Base-by-base conservation (phyloP, 1,140 invertebrate species). In the Eurosta solidaginis region DNA sequence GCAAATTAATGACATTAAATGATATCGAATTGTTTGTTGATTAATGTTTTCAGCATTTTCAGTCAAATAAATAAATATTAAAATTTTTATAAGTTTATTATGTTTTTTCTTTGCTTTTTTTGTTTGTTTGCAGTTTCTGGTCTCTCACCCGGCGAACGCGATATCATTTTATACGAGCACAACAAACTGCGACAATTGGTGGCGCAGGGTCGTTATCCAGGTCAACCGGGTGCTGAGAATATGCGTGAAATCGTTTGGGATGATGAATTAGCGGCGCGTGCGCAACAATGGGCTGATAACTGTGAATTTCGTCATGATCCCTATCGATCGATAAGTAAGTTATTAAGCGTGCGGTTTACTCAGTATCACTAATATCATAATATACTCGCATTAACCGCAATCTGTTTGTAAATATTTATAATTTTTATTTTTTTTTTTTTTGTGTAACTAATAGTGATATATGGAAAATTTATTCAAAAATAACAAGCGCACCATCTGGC, bases 191-290 rank as follows among this genome's bases (percentile, higher is more conserved):
- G 95, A 84, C 93, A 94, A 84, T 89, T 91, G n/a, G 93, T 96
- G 77, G 94, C 95, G 78, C 89, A 93, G 68, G 95, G 95, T 49
- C 91, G 92, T 83, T 91, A 96, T 82, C 90, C 90, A 76, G 92
- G 92, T 29, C 94, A 96, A 82, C 92, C 93, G 29, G 92, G 92
- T 40, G 92, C 94, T 2, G 93, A 93, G 81, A 95, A 96, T 88
- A 94, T 94, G 92, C 92, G 92, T 88, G 93, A 95, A 89, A 92
- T 96, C 91, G 94, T 92, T 82, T 97, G 96, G 96, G 95, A 97
- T 84, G 93, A 96, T 59, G 94, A 96, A 85, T 88, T 97, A 78
- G 96, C 96, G 14, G 87, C 89, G 4, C 89, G 92, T 52, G 95
- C 96, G 7, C 95, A 96, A 84, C 90, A 91, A 82, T 96, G 95